Evolutionary conservation across 2,888 invertebrate genomes (phyloP), one percentile per base, ranked within the genome.

Genomic region (Andricus quercusramuli): DNA sequence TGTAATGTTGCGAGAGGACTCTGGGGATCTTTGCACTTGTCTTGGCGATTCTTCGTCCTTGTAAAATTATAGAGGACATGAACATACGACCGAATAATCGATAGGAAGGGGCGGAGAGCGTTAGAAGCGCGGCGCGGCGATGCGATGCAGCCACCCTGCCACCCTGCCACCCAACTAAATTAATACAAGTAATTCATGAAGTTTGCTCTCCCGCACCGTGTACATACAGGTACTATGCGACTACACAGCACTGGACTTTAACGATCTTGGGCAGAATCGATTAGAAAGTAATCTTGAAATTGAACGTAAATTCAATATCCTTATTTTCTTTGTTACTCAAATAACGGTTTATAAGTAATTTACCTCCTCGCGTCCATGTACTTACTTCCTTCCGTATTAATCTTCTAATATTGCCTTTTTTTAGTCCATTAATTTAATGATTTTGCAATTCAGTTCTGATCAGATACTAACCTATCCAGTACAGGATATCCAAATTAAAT

Each of bases 151-250:
- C 47, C 15, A 44, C 15, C 83, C 85, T 82, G 77, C 81, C 84
- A 82, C 87, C 86, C 88, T 88, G 80, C 82, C 81, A 80, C 83
- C 85, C 83, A 81, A 83, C 84, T 91, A 90, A 91, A 90, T 91
- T 91, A 91, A 91, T 91, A 90, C 90, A 90, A 90, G 90, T 90
- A 91, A 91, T 91, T 91, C 91, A 90, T 90, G 87, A 91, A 91
- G 91, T 91, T 90, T 90, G 90, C 90, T 90, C 77, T 82, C 83
- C 65, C 78, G 80, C 78, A 78, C 81, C 76, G 79, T 82, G 82
- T 78, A 79, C 44, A 41, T 83, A 77, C 80, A 83, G 76, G 82
- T 77, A 77, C 79, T 82, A 80, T 80, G 66, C 80, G 67, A 78
- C 77, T 70, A 66, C 79, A 79, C 62, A 78, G 77, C 80, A 77